phyloP scores from a whole-genome alignment of 2,797 vertebrate species.

The Notolabrus celidotus region DNA sequence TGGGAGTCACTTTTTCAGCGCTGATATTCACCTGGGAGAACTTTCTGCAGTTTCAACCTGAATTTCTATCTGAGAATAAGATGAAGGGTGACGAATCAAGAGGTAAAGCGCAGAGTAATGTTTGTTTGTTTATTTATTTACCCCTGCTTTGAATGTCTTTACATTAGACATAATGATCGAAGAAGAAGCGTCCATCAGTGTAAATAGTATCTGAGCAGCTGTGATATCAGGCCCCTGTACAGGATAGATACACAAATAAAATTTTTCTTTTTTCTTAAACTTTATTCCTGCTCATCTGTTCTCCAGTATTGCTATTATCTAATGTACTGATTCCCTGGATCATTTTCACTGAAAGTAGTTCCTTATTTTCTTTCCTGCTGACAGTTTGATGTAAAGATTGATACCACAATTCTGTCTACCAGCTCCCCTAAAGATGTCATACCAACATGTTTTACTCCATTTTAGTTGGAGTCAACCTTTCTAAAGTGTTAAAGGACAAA shows the following conservation, averaged over 20 bases:
- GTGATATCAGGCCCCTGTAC: constrained; percentile 8
- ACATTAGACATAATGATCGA: constrained; percentile 9
- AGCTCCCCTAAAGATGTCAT: neutral
- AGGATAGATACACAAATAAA: constrained; percentile 32
- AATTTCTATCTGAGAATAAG: constrained; percentile 3
- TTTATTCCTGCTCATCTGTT: constrained; percentile 29
- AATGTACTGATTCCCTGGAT: neutral
- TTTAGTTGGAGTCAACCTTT: too few relatives aligned
- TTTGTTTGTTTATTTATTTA: constrained; percentile 45
- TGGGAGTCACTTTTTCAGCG: constrained; percentile 5
- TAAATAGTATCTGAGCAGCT: constrained; percentile 29
- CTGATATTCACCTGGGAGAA: neutral
- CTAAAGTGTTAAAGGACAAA: too few relatives aligned
- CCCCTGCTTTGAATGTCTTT: constrained; percentile 3
- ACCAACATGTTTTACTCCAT: neutral
- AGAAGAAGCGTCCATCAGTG: constrained; percentile 9
- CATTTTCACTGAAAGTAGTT: too few relatives aligned
- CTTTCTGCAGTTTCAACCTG: neutral
- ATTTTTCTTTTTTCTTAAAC: constrained; percentile 40
- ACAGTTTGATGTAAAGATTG: neutral
- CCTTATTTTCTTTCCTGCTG: neutral
- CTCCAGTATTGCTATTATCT: neutral
- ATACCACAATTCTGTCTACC: too few relatives aligned
- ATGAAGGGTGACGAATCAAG: neutral
- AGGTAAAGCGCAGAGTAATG: constrained; percentile 10